These are phyloP conservation scores for Eurosta solidaginis DNA, from an alignment of 1,140 invertebrate species.

Conservation along the genomic window DNA sequence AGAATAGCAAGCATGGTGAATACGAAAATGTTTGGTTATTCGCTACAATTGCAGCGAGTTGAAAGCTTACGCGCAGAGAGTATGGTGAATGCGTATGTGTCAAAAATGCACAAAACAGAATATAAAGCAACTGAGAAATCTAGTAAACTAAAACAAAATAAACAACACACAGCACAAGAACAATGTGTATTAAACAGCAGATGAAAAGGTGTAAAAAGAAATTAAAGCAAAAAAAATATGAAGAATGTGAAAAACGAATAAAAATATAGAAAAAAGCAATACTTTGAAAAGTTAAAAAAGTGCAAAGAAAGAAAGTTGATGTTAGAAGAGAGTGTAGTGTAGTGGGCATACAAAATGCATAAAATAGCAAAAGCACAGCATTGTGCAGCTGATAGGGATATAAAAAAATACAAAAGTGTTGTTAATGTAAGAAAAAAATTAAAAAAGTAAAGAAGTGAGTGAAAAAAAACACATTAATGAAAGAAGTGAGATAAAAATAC, in stretches of 20 bases:
- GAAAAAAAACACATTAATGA: background rate
- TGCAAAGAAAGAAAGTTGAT: background rate
- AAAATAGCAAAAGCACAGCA: background rate
- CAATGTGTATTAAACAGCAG: background rate
- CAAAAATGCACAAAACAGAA: background rate
- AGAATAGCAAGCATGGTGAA: background rate
- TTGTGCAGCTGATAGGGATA: constrained; percentile 6
- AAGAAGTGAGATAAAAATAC: too few species aligned
- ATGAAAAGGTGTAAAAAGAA: background rate
- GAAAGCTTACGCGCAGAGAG: background rate
- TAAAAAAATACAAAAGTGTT: constrained; percentile 6
- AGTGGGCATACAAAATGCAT: background rate
- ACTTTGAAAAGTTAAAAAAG: background rate
- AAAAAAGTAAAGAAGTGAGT: background rate
- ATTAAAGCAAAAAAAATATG: background rate
- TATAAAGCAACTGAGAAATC: background rate
- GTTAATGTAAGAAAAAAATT: constrained; percentile 8
- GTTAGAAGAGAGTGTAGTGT: background rate
- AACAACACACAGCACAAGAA: background rate
- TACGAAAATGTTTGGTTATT: background rate
- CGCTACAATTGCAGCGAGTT: background rate
- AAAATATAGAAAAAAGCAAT: background rate
- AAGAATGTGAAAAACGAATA: background rate
- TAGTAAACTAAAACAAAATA: background rate
- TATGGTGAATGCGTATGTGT: background rate